A percentile compares a stretch with the other conserved stretches of the same genome.
phyloP scores from a whole-genome alignment of 2,888 invertebrate species.

The Pyralis farinalis region DNA sequence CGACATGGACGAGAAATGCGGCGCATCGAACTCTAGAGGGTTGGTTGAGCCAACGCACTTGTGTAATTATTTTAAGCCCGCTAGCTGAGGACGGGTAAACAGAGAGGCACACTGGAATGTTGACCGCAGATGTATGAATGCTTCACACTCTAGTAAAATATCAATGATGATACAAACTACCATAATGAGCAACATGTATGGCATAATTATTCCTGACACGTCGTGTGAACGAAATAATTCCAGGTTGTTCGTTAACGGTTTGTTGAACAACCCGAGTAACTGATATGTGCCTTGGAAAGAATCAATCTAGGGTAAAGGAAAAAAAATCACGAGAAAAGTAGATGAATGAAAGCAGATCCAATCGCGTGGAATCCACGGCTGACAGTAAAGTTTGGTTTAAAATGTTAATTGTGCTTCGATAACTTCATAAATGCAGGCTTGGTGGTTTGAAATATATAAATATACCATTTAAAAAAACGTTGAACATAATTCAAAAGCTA shows the following conservation, averaged over 20 bases:
- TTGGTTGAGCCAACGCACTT: conserved; percentile 56
- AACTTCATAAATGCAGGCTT: too few relatives aligned
- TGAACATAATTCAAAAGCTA: not conserved
- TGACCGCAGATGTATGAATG: conserved; percentile 43
- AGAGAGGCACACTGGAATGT: conserved; percentile 60
- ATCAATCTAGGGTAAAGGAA: not conserved
- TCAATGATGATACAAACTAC: conserved; percentile 2
- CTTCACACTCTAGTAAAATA: conserved; percentile 14
- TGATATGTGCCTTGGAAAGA: conserved; percentile 3
- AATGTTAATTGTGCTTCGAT: too few relatives aligned
- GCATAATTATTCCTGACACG: conserved; percentile 3
- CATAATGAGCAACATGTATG: not conserved
- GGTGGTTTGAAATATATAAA: too few relatives aligned
- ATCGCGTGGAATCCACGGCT: conserved; percentile 1
- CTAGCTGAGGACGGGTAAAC: conserved; percentile 60
- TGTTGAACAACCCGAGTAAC: conserved; percentile 8
- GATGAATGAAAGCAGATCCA: not conserved
- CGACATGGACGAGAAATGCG: conserved; percentile 28
- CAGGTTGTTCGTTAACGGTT: conserved; percentile 4
- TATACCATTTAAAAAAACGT: too few relatives aligned
- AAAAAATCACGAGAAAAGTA: not conserved
- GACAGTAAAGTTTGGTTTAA: too few relatives aligned
- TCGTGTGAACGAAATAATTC: conserved; percentile 5
- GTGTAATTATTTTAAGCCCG: conserved; percentile 76
- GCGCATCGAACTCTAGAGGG: conserved; percentile 55